These are phyloP conservation scores for Altica lythri DNA, from an alignment of 2,888 invertebrate genomes.

Conservation along the genomic window DNA sequence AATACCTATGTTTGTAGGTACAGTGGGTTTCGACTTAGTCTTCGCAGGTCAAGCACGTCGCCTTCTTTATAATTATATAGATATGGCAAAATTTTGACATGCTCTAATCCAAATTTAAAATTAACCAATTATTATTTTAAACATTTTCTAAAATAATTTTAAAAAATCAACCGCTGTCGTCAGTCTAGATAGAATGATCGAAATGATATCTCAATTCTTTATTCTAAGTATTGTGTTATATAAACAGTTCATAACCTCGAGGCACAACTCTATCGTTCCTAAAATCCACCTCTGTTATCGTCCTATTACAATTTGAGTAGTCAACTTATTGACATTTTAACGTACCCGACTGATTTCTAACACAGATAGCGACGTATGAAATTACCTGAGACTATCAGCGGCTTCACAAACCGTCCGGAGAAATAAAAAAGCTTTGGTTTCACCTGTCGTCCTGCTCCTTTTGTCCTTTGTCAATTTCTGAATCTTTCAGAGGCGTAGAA, in stretches of 20 bases:
- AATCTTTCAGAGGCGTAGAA: conserved; percentile 2
- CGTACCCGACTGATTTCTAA: conserved; percentile 55
- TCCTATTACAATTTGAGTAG: conserved; percentile 37
- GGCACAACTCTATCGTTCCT: conserved; percentile 8
- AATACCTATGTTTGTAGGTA: too few relatives aligned
- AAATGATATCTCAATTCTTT: background rate
- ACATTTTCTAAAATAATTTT: too few relatives aligned
- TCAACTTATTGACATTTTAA: conserved; percentile 58
- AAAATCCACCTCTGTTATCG: conserved; percentile 31
- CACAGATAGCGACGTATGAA: conserved; percentile 56
- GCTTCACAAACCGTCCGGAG: conserved; percentile 32
- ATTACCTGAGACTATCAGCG: conserved; percentile 51
- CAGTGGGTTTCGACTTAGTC: too few relatives aligned
- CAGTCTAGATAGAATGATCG: too few relatives aligned
- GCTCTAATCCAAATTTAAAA: too few relatives aligned
- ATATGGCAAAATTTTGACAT: too few relatives aligned
- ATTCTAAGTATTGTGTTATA: background rate
- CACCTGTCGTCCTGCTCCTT: conserved; percentile 46
- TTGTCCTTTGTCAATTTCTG: conserved; percentile 48
- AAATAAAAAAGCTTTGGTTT: conserved; percentile 54
- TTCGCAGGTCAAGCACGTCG: too few relatives aligned
- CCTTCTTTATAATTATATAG: too few relatives aligned
- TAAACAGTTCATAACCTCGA: background rate
- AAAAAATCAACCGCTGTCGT: too few relatives aligned
- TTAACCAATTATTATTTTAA: too few relatives aligned